Base-by-base conservation (phyloP, 2,888 invertebrate genomes). In the Antheraea yamamai region DNA sequence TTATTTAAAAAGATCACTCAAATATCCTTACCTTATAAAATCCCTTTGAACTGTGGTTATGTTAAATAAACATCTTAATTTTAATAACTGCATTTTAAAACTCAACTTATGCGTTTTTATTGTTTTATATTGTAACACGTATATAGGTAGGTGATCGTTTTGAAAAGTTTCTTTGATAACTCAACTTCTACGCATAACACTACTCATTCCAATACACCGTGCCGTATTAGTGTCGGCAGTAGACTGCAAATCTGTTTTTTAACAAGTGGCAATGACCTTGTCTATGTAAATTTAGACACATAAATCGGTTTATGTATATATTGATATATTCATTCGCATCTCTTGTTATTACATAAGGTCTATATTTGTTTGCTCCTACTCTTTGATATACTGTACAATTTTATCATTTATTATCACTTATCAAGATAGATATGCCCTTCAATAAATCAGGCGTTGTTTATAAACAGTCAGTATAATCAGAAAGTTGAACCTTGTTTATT, bases 11-110 rank as follows among this genome's bases (percentile, higher is more conserved):
- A 47, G 12, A 12, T 47, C 12, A 47, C 47, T 7, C 4, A 12
- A 47, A 47, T 47, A 47, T 10, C 12, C 74, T 61, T 75, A 75
- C 74, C 74, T 61, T 47, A 72, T 51, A 61, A 72, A 72, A 20
- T 75, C 30, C 26, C 58, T 72, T 23, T 72, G 74, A 26, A 72
- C 10, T 51, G 61, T 20, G n/a, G 23, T 47, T 30, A 75, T 72
- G 72, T 61, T 26, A 72, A 39, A 58, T 26, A 75, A 61, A 26
- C 47, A 61, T 12, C 71, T 58, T 58, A 39, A 75, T 2, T 61
- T 72, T 26, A n/a, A 18, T 12, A 20, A 72, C n/a, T 72, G 58
- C 74, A 75, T 75, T 61, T 47, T 75, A 0, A 58, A 58, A 12
- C 14, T 20, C 3, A 58, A 8, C 58, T n/a, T 58, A n/a, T 58